phyloP scores from a whole-genome alignment of 2,113 vertebrate genomes.

The Actenoides hombroni region DNA sequence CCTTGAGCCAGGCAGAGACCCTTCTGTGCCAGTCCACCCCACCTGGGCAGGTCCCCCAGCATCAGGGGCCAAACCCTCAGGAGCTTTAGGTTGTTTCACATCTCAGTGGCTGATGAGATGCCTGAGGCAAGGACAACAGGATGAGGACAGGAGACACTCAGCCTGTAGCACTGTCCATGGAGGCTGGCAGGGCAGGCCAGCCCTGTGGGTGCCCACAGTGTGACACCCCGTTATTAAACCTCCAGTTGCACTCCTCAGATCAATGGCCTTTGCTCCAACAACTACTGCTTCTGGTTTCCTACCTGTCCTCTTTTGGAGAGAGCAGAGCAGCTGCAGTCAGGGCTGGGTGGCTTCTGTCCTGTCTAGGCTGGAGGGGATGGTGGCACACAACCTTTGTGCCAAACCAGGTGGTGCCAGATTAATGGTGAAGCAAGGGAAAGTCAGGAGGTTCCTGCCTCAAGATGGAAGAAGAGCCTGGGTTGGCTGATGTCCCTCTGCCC shows the following conservation, averaged over 20 bases:
- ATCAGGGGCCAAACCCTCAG: rapidly evolving
- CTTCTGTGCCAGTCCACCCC: not conserved
- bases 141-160: not conserved
- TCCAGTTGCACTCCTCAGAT: not conserved
- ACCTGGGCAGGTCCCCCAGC: not conserved
- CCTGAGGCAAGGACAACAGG: not conserved
- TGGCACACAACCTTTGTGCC: not conserved
- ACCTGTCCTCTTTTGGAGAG: not conserved
- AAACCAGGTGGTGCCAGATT: not conserved
- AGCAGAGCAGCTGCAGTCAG: rapidly evolving
- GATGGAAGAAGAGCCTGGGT: not conserved
- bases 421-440: not conserved
- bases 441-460: not conserved
- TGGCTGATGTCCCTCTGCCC: not conserved
- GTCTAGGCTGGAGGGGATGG: not conserved
- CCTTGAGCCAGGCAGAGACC: not conserved
- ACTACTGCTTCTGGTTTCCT: not conserved
- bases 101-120: not conserved
- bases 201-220: not conserved
- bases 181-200: not conserved
- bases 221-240: rapidly evolving
- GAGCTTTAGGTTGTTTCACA: not conserved
- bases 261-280: rapidly evolving
- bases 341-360: not conserved
- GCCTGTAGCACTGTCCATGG: not conserved